Percentiles rank a stretch among this genome's conserved stretches.
Evolutionary conservation across 2,797 vertebrate species (phyloP).

Genomic region (Glossophaga mutica): DNA sequence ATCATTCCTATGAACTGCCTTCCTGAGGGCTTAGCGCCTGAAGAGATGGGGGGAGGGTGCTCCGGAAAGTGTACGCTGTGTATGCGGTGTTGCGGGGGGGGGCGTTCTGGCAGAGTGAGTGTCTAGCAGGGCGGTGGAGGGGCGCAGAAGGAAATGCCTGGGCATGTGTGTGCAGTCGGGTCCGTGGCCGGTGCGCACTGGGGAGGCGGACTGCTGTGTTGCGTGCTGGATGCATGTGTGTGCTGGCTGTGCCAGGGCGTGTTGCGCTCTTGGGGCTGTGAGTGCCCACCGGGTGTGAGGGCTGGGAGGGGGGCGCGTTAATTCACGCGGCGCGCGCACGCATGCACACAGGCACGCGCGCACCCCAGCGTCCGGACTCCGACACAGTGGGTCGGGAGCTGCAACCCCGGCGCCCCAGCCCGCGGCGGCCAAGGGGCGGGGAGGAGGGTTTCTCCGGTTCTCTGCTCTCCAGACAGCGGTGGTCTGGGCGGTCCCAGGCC

Average conservation of each 20-base stretch:
- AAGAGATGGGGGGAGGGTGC: conserved; percentile 39
- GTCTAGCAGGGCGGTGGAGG: neutral
- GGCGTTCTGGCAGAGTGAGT: neutral
- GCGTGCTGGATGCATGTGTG: conserved; percentile 12
- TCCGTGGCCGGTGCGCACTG: neutral
- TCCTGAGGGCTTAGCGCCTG: neutral
- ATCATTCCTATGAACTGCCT: neutral
- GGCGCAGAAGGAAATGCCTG: neutral
- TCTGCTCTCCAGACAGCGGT: neutral
- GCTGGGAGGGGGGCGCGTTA: conserved; percentile 5
- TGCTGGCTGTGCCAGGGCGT: conserved; percentile 31
- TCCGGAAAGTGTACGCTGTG: neutral
- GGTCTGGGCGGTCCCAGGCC: neutral
- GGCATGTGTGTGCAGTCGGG: neutral
- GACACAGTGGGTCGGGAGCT: neutral
- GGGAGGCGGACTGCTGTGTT: neutral
- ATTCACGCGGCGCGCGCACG: neutral
- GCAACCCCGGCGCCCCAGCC: neutral
- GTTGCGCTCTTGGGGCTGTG: neutral
- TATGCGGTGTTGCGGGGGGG: neutral
- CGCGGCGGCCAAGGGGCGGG: neutral
- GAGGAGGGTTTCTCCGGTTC: neutral
- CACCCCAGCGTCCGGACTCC: conserved; percentile 40
- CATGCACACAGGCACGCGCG: neutral
- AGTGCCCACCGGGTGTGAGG: neutral